Evolutionary conservation across 1,140 invertebrate species (phyloP).

Genomic region (Drosophila sp.): DNA sequence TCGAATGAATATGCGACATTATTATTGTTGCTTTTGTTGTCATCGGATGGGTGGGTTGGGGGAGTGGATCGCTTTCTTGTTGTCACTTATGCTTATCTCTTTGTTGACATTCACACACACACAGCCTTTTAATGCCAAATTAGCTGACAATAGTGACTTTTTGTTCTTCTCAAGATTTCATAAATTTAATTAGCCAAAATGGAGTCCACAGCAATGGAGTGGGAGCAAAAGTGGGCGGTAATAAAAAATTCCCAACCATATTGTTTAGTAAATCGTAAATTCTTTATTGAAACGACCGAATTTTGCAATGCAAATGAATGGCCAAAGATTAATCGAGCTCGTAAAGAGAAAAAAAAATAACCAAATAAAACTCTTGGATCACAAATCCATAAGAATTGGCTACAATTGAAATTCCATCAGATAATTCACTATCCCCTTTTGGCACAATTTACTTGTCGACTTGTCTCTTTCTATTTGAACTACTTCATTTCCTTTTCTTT

Average conservation of each 20-base stretch:
- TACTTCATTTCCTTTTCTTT: background rate
- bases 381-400: background rate
- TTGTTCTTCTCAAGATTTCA: slow-evolving; percentile 42
- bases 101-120: slow-evolving; percentile 38
- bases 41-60: background rate
- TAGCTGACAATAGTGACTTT: slow-evolving; percentile 57
- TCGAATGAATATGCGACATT: slow-evolving; percentile 56
- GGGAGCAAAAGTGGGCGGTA: background rate
- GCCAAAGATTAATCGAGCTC: background rate
- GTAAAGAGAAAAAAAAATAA: background rate
- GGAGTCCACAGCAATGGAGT: background rate
- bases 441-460: background rate
- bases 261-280: background rate
- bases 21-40: slow-evolving; percentile 30
- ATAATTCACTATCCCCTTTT: background rate
- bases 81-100: slow-evolving; percentile 34
- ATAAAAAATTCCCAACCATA: background rate
- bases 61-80: slow-evolving; percentile 32
- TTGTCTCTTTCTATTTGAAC: background rate
- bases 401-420: background rate
- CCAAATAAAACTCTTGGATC: background rate
- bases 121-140: slow-evolving; percentile 57
- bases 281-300: background rate
- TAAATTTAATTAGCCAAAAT: slow-evolving; percentile 25
- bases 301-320: slow-evolving; percentile 6